Base-by-base conservation (phyloP, 1,140 invertebrate species). In the Pogonomyrmex barbatus region DNA sequence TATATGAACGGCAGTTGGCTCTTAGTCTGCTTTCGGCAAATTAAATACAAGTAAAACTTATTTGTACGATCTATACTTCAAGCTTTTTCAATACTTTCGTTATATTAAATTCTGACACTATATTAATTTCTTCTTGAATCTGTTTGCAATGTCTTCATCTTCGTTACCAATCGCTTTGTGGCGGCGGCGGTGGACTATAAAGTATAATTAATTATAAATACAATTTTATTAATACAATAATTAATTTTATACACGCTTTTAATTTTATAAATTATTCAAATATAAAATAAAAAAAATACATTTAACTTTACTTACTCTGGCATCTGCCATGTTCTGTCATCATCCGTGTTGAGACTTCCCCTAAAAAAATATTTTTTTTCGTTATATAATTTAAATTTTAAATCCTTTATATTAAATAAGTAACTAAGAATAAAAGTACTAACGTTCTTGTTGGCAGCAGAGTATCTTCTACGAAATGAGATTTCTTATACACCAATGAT, bases 321-420 rank as follows among this genome's bases (percentile, higher is more conserved):
- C 47, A 92, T 92, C 67, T 90, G 91, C 94, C 94, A 94, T 14
- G 90, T 92, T 42, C 90, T 91, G 1, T 92, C 91, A 60, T 94
- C 93, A 4, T 93, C 84, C 0, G 93, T 94, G 33, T 94, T 92
- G 8, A 94, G 88, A 83, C 93, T 94, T 10, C 91, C 93, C 17
- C 93, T 93, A 70, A 24, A 79, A 71, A 70, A 63, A 76, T 58
- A 62, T 78, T 73, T 87, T 79, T 50, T 42, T 47, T 58, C 24
- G 24, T 24, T 73, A 60, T 14, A 14, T 17, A 54, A 6, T 42
- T 24, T 62, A 45, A 12, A 33, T 65, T 17, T 56, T 58, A 45
- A 45, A 56, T 60, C 30, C 4, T 42, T 85, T 81, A 17, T 10
- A 60, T 60, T 87, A 30, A 9, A 71, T 12, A 45, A 54, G 52